Percentiles rank a stretch among this genome's conserved stretches.
Evolutionary conservation across 2,113 vertebrate species (phyloP).

Genomic region (Theropithecus gelada): DNA sequence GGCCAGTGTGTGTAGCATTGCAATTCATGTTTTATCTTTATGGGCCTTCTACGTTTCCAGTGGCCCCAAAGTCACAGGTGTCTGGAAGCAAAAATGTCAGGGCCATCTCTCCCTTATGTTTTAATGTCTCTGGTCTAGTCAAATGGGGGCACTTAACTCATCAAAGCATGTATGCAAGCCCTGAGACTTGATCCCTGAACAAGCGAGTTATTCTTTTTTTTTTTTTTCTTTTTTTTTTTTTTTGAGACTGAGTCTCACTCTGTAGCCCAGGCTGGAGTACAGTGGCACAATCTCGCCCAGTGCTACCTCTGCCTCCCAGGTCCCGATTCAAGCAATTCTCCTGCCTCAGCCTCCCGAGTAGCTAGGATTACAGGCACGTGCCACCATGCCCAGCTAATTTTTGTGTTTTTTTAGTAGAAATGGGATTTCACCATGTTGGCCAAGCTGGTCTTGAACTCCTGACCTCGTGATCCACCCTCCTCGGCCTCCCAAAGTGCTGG

Average conservation of each 20-base stretch:
- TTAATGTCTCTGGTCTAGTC: neutral
- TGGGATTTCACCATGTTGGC: too few relatives aligned
- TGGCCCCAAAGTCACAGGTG: accelerated
- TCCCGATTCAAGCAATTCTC: too few relatives aligned
- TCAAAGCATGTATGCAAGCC: accelerated
- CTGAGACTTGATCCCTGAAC: neutral
- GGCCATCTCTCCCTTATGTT: accelerated
- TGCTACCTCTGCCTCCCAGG: accelerated
- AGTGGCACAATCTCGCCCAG: too few relatives aligned
- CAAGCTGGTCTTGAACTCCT: too few relatives aligned
- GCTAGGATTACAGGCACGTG: too few relatives aligned
- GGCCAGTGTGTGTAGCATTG: accelerated
- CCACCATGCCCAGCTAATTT: too few relatives aligned
- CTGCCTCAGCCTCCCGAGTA: too few relatives aligned
- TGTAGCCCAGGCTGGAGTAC: too few relatives aligned
- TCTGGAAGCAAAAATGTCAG: neutral
- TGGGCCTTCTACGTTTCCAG: neutral
- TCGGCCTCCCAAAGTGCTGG: too few relatives aligned
- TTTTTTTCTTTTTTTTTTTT: neutral
- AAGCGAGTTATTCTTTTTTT: accelerated
- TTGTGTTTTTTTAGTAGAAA: too few relatives aligned
- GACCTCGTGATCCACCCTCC: too few relatives aligned
- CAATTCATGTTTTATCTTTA: neutral
- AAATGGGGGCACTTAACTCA: accelerated
- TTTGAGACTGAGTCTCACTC: too few relatives aligned